These are phyloP conservation scores for Cloeon dipterum DNA, from an alignment of 2,888 invertebrate species.

Conservation along the genomic window DNA sequence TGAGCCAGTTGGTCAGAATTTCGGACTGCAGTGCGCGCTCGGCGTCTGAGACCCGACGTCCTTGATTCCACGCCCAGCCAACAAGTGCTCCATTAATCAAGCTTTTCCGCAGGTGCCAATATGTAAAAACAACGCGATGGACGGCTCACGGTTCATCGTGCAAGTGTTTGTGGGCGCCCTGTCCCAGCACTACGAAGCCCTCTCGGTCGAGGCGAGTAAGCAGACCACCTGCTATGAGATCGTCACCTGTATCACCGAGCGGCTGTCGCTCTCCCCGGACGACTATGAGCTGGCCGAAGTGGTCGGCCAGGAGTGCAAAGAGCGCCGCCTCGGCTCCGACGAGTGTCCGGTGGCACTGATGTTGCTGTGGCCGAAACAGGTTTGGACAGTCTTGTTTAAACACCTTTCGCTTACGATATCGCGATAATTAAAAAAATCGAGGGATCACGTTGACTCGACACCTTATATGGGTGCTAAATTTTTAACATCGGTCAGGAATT, in stretches of 20 bases:
- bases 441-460: too few relatives aligned
- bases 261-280: constrained; percentile 32
- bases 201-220: constrained; percentile 77
- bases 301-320: constrained; percentile 77
- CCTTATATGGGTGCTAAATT: too few relatives aligned
- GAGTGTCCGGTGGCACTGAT: constrained; percentile 65
- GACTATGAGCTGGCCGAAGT: constrained; percentile 73
- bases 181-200: constrained; percentile 69
- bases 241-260: constrained; percentile 66
- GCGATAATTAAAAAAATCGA: background rate
- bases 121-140: constrained; percentile 11
- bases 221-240: constrained; percentile 82
- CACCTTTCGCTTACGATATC: background rate
- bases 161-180: constrained; percentile 78
- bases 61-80: too few relatives aligned
- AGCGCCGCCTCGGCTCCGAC: constrained; percentile 57
- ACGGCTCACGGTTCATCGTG: constrained; percentile 44
- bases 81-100: too few relatives aligned
- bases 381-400: background rate
- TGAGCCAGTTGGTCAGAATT: too few relatives aligned
- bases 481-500: too few relatives aligned
- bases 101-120: too few relatives aligned
- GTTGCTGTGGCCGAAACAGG: constrained; percentile 56
- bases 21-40: too few relatives aligned
- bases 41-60: too few relatives aligned